These are phyloP conservation scores for Trematomus loennbergii DNA, from an alignment of 2,113 vertebrate genomes.

Conservation along the genomic window DNA sequence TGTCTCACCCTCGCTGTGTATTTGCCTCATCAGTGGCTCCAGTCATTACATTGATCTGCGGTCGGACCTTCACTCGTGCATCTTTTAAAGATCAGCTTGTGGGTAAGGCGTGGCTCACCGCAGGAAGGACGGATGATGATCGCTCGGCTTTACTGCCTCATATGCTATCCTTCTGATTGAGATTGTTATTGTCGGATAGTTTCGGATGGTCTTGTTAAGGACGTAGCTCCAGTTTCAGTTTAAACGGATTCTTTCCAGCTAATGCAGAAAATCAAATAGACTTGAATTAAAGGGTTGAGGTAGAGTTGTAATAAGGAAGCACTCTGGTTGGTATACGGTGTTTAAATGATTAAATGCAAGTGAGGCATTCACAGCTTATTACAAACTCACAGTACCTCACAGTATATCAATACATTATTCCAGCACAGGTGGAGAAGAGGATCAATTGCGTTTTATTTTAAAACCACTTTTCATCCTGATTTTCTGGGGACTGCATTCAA, in stretches of 20 bases:
- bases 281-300: slow-evolving; percentile 20
- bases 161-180: background rate
- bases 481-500: slow-evolving; percentile 11
- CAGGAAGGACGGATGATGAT: slow-evolving; percentile 22
- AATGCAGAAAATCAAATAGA: slow-evolving; percentile 24
- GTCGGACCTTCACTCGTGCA: slow-evolving; percentile 35
- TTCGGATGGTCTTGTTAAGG: slow-evolving; percentile 5
- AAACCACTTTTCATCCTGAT: slow-evolving; percentile 1
- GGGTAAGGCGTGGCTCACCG: slow-evolving; percentile 21
- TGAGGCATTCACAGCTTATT: slow-evolving; percentile 7
- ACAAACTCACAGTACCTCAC: background rate
- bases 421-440: background rate
- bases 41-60: slow-evolving; percentile 60
- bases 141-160: no score
- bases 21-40: slow-evolving; percentile 53
- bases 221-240: slow-evolving; percentile 20
- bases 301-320: background rate
- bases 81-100: slow-evolving; percentile 39
- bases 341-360: slow-evolving; percentile 12
- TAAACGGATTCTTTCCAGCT: slow-evolving; percentile 1
- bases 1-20: slow-evolving; percentile 19
- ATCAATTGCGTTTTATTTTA: slow-evolving; percentile 23
- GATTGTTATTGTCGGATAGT: slow-evolving; percentile 1
- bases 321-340: slow-evolving; percentile 17
- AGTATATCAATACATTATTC: background rate